Conservation (phyloP, 2,888 invertebrate genomes). For the Scaptomyza caliginosa region DNA sequence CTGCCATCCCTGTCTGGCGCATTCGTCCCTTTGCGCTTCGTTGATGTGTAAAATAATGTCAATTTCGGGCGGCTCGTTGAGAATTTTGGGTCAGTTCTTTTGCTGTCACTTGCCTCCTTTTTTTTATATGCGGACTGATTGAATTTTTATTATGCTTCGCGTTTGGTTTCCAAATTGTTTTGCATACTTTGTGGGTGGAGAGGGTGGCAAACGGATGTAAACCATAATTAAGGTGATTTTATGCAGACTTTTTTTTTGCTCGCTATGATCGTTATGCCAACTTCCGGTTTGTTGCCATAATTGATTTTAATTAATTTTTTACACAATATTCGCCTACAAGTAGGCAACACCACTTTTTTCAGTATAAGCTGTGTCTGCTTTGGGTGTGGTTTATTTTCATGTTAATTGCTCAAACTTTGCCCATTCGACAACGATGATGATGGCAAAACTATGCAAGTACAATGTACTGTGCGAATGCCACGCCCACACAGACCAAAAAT, state of each 20-base stretch:
- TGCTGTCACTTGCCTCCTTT: slow-evolving; percentile 36
- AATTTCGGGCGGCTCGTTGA: slow-evolving; percentile 66
- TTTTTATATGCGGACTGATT: slow-evolving; percentile 57
- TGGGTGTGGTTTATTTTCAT: slow-evolving; percentile 51
- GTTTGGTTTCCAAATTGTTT: slow-evolving; percentile 47
- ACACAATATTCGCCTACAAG: slow-evolving; percentile 42
- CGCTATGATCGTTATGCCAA: slow-evolving; percentile 52
- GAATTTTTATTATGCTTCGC: slow-evolving; percentile 74
- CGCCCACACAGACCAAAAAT: slow-evolving; percentile 39
- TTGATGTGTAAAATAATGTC: slow-evolving; percentile 79
- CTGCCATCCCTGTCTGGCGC: no score
- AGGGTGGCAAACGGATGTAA: slow-evolving; percentile 42
- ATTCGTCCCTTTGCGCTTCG: slow-evolving; percentile 57
- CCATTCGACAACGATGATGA: slow-evolving; percentile 37
- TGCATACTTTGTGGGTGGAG: slow-evolving; percentile 44
- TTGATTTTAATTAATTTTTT: slow-evolving; percentile 79
- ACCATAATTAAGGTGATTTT: slow-evolving; percentile 78
- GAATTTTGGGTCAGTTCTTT: slow-evolving; percentile 64
- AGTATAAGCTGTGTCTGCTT: slow-evolving; percentile 9
- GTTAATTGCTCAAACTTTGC: slow-evolving; percentile 70
- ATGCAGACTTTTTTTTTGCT: slow-evolving; percentile 62
- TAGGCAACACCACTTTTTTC: slow-evolving; percentile 37
- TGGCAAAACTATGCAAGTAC: slow-evolving; percentile 65
- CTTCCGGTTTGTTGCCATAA: slow-evolving; percentile 55
- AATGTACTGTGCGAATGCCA: slow-evolving; percentile 49